A percentile compares a stretch with the other conserved stretches of the same genome.
phyloP scores from a whole-genome alignment of 2,888 invertebrate species.

The Hirudinaria manillensis region DNA sequence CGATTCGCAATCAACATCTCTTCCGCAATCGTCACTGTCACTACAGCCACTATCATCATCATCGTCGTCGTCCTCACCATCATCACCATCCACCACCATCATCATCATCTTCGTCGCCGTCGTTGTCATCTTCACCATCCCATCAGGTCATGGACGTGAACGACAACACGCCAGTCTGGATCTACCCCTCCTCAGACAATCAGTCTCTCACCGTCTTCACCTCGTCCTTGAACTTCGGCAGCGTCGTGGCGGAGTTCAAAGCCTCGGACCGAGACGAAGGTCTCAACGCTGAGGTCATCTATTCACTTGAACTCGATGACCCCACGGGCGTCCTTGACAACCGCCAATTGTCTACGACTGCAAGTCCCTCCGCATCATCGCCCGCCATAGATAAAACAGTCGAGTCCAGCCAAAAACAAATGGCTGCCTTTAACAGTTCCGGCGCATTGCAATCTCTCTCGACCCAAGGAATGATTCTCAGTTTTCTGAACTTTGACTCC shows the following conservation, averaged over 20 bases:
- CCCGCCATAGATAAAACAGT: too few species aligned
- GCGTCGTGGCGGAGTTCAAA: background rate
- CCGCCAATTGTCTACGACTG: too few species aligned
- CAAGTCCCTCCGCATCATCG: too few species aligned
- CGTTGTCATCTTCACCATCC: constrained; percentile 5
- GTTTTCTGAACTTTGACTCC: background rate
- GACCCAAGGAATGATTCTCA: background rate
- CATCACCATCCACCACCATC: background rate
- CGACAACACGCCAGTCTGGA: constrained; percentile 1
- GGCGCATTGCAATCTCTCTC: too few species aligned
- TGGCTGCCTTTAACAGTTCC: too few species aligned
- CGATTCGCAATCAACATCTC: constrained; percentile 3
- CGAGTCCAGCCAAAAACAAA: too few species aligned
- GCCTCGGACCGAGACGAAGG: background rate
- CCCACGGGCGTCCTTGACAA: background rate
- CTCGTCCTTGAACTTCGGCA: background rate
- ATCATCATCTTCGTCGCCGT: constrained; percentile 8
- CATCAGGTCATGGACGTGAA: constrained; percentile 18
- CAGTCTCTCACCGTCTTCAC: background rate
- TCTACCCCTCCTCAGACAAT: background rate
- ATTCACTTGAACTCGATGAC: background rate
- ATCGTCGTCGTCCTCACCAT: background rate
- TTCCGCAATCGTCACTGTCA: constrained; percentile 1
- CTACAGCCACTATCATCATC: background rate
- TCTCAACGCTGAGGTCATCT: background rate